Evolutionary conservation across 2,113 vertebrate genomes (phyloP), one percentile per base, ranked within the genome.

Genomic region (Brachyhypopomus gauderio): DNA sequence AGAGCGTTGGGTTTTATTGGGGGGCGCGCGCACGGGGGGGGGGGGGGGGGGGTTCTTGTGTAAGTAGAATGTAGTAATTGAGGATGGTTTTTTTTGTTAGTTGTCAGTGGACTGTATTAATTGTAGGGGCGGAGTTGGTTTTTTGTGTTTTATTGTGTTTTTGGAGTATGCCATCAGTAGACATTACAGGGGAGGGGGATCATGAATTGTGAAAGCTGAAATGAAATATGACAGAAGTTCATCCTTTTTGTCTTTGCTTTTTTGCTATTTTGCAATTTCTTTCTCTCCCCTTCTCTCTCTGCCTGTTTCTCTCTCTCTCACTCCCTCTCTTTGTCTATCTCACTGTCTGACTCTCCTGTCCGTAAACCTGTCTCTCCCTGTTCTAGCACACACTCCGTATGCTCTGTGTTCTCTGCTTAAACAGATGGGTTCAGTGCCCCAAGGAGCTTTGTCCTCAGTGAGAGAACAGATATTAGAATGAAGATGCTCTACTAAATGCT

Each of bases 401-500:
- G 41, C 63, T 60, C 38, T 3, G 38, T 67, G 63, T 38, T 69
- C 66, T 16, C 66, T 66, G 27, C 9, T 63, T 27, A 27, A 7
- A 38, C 59, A 62, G 71, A 22, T 58, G 69, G 48, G 56, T 70
- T 82, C 75, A 71, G 23, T 36, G 73, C 56, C 75, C 36, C 30
- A 8, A 62, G 38, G 64, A 34, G 11, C 36, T 63, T 27, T 69
- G 62, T 60, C 19, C 23, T 45, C 22, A 17, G 52, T 52, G 72
- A 75, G 27, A 71, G 34, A 59, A 19, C n/a, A 75, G 55, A 75
- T 22, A 45, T 75, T 41, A 55, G 22, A 71, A 75, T 69, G 38
- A 79, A 45, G 64, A 83, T 70, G 72, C 48, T 75, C 45, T 62
- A 30, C 17, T 55, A 73, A 48, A 60, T 52, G 60, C 8, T 20